Conservation (phyloP, 1,140 invertebrate genomes). For the Drosophila fuyamai region DNA sequence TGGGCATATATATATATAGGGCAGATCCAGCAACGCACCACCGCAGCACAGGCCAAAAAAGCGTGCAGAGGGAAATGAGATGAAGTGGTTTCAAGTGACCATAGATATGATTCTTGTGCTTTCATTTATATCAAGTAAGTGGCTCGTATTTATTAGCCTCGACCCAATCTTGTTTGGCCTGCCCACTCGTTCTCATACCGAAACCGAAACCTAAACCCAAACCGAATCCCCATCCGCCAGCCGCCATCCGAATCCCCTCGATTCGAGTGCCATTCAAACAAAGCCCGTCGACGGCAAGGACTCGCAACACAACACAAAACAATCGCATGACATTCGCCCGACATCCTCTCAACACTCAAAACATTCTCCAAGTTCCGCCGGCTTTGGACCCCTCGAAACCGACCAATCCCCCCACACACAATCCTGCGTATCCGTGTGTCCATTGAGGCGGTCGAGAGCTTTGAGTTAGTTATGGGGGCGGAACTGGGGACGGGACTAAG, state of each 20-base stretch:
- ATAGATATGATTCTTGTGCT: constrained; percentile 84
- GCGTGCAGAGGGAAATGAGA: constrained; percentile 82
- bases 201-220: constrained; percentile 11
- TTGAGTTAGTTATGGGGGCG: constrained; percentile 33
- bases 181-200: not conserved
- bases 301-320: constrained; percentile 68
- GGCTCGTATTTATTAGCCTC: constrained; percentile 65
- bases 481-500: not conserved
- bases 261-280: constrained; percentile 66
- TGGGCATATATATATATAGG: constrained; percentile 4
- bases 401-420: not conserved
- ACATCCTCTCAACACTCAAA: constrained; percentile 67
- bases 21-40: constrained; percentile 18
- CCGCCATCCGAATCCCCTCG: constrained; percentile 10
- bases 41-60: constrained; percentile 44
- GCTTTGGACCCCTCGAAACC: not conserved
- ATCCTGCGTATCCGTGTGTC: constrained; percentile 34
- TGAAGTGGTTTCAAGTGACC: constrained; percentile 84
- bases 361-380: constrained; percentile 55
- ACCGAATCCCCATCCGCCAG: not conserved
- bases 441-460: constrained; percentile 36
- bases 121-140: constrained; percentile 84
- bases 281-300: constrained; percentile 49
- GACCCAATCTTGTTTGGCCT: constrained; percentile 6
- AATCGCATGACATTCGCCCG: constrained; percentile 76